These are phyloP conservation scores for Sporophila hypoxantha DNA, from an alignment of 2,113 vertebrate species.

Conservation along the genomic window DNA sequence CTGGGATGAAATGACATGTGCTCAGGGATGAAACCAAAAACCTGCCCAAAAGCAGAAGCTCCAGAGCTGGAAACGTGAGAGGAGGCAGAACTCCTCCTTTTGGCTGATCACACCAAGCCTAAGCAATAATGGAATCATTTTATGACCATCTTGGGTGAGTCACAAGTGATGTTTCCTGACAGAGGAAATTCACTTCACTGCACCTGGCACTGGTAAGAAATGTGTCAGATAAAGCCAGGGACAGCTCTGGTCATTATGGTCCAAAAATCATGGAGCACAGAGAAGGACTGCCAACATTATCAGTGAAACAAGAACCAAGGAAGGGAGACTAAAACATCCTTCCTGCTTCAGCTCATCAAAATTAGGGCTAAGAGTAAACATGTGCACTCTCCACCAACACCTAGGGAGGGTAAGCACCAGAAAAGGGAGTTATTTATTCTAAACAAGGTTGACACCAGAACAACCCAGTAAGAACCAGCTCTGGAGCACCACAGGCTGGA, in stretches of 20 bases:
- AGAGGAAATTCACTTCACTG: not conserved
- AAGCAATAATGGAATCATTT: not conserved
- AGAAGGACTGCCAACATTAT: not conserved
- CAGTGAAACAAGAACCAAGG: not conserved
- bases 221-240: not conserved
- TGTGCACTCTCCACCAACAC: not conserved
- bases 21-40: not conserved
- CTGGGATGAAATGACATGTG: not conserved
- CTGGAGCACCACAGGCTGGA: not conserved
- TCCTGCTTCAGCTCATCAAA: not conserved
- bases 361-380: not conserved
- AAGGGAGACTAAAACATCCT: not conserved
- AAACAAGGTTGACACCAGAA: not conserved
- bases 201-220: not conserved
- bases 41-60: not conserved
- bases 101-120: not conserved
- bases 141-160: not conserved
- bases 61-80: not conserved
- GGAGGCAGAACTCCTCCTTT: not conserved
- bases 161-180: not conserved
- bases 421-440: not conserved
- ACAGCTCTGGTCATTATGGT: not conserved
- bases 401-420: not conserved
- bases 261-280: not conserved
- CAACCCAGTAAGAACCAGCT: not conserved